A percentile compares a stretch with the other conserved stretches of the same genome.
phyloP scores from a whole-genome alignment of 2,797 vertebrate genomes.

The Acrossocheilus wenchowensis region DNA sequence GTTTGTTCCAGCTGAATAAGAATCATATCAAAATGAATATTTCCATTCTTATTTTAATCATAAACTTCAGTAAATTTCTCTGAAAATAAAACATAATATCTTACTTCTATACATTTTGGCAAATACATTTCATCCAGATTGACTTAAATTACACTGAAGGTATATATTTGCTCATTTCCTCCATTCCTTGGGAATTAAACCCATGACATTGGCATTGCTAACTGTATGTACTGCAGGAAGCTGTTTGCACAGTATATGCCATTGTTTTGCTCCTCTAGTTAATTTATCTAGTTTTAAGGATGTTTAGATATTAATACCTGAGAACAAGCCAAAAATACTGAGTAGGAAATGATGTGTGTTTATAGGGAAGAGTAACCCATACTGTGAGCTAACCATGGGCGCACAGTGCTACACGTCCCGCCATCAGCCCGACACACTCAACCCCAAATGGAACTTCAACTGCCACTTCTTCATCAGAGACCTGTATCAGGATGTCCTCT shows the following conservation, averaged over 20 bases:
- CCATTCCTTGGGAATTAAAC: background rate
- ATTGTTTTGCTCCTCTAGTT: background rate
- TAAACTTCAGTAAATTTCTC: background rate
- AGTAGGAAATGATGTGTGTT: background rate
- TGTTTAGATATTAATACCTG: background rate
- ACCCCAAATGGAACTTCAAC: constrained; percentile 98
- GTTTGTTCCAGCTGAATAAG: background rate
- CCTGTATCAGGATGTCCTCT: constrained; percentile 94
- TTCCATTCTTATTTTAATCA: background rate
- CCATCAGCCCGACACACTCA: constrained; percentile 89
- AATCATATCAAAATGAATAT: background rate
- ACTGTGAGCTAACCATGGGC: constrained; percentile 96
- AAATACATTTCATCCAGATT: background rate
- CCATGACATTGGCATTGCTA: background rate
- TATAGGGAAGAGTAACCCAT: constrained; percentile 94
- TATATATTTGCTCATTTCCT: background rate
- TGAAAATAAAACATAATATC: background rate
- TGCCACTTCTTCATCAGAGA: constrained; percentile 98
- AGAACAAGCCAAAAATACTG: background rate
- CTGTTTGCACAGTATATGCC: background rate
- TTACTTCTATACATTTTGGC: background rate
- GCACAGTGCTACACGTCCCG: constrained; percentile 93
- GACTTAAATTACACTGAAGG: background rate
- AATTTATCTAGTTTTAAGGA: background rate
- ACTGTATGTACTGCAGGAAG: background rate